Evolutionary conservation across 2,113 vertebrate genomes (phyloP), one percentile per base, ranked within the genome.

Genomic region (Actenoides hombroni): DNA sequence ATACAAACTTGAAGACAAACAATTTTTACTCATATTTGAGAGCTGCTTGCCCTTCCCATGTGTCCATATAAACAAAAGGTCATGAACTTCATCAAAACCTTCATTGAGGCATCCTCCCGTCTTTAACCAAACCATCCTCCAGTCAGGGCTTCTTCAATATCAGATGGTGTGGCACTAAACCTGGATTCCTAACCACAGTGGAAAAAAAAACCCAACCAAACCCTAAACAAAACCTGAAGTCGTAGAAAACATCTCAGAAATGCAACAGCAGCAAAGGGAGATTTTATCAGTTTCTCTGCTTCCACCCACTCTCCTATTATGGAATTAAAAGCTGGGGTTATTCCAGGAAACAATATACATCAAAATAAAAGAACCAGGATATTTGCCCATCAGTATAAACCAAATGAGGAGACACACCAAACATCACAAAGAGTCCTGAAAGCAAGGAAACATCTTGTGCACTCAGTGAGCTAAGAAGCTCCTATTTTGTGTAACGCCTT

Each of bases 231-330:
- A 64, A 29, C 9, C 6, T 70, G 29, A 40, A 76, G 5, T 10
- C 65, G 44, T 91, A 85, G 70, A 65, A 90, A 94, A 91, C 25
- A 91, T 76, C 25, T 93, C 77, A 94, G 78, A 97, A 95, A 95
- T 83, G 61, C 37, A 91, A 26, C 25, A 87, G n/a, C 44, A 84
- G 39, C 77, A 89, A 82, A 73, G 24, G 10, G 40, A 91, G 78
- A 90, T 87, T 87, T 91, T 91, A 96, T 91, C 95, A 40, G 8
- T 75, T 82, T 73, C 40, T 85, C 74, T 88, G 37, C 31, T 87
- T 83, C 78, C 40, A 92, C 71, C 46, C 63, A 90, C 75, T 77
- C 68, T 80, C 40, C 5, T 48, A 4, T 86, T 88, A 92, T 0
- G 28, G 75, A 74, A 46, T 54, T 95, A 63, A 91, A 97, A 84